Conservation (phyloP, 2,113 vertebrate genomes). For the Catharus fuscescens region DNA sequence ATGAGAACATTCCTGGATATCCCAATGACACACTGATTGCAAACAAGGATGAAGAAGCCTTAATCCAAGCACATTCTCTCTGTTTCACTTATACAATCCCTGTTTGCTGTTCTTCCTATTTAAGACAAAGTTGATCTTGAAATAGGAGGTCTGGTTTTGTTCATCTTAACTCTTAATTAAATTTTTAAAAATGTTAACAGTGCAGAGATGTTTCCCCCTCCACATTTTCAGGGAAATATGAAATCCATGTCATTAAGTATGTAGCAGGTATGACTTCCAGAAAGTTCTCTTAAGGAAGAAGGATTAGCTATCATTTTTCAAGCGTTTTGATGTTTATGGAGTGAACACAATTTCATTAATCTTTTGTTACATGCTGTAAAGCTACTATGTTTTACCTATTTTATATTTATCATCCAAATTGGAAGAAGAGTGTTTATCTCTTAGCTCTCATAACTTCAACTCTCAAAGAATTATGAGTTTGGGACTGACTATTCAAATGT, state of each 20-base stretch:
- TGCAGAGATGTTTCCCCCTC: background rate
- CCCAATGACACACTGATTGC: background rate
- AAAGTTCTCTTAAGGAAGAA: background rate
- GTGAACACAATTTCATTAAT: background rate
- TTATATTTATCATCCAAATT: background rate
- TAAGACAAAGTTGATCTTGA: background rate
- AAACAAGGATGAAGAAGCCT: background rate
- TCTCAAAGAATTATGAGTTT: background rate
- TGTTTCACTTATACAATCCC: background rate
- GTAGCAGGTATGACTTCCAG: background rate
- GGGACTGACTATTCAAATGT: background rate
- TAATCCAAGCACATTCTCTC: background rate
- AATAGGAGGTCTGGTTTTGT: background rate
- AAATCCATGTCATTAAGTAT: background rate
- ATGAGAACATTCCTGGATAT: background rate
- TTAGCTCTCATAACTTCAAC: background rate
- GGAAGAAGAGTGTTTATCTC: background rate
- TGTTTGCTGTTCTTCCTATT: background rate
- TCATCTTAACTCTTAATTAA: background rate
- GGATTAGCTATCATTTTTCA: background rate
- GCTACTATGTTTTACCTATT: background rate
- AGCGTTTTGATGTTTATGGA: background rate
- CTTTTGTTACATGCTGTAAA: background rate
- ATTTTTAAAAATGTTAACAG: background rate
- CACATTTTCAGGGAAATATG: background rate